These are phyloP conservation scores for Alentia gelatinosa DNA, from an alignment of 2,888 invertebrate species.

Conservation along the genomic window DNA sequence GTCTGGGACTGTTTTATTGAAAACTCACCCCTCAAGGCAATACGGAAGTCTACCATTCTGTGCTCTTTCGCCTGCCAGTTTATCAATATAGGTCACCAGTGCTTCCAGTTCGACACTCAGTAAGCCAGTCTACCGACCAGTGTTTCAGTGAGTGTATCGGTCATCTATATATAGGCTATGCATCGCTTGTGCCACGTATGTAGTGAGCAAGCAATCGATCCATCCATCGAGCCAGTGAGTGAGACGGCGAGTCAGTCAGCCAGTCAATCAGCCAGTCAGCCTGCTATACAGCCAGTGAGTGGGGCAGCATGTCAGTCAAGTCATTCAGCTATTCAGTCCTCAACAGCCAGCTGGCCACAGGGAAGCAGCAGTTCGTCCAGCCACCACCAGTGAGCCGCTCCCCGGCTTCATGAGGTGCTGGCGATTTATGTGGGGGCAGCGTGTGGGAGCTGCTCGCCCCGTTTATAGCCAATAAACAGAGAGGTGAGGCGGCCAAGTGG, in stretches of 20 bases:
- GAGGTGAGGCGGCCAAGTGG: background rate
- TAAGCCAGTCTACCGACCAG: no score
- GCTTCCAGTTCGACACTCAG: no score
- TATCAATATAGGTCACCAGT: no score
- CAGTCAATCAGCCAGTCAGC: background rate
- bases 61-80: no score
- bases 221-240: background rate
- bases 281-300: background rate
- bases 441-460: background rate
- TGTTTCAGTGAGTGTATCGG: no score
- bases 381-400: background rate
- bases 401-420: background rate
- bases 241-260: background rate
- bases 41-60: no score
- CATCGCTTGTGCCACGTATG: no score
- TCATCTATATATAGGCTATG: no score
- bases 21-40: no score
- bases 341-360: background rate
- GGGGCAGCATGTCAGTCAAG: background rate
- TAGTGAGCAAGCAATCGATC: no score
- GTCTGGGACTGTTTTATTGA: no score
- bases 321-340: background rate
- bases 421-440: background rate
- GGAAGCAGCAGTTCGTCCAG: background rate
- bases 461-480: background rate